Evolutionary conservation across 2,888 invertebrate species (phyloP), one percentile per base, ranked within the genome.

Genomic region (Aleiodes testaceus): DNA sequence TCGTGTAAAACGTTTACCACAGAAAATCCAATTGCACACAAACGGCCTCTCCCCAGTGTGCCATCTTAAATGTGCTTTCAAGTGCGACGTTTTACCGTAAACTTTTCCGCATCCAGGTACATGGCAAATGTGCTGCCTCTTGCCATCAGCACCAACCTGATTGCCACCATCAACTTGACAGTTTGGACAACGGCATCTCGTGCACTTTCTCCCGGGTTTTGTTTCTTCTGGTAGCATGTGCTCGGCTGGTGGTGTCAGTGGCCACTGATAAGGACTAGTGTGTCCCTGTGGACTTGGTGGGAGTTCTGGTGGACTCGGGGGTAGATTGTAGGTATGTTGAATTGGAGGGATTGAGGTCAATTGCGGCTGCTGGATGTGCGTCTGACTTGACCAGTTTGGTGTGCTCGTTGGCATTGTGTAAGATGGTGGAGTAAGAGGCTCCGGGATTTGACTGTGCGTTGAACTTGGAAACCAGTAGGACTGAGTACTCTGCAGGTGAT

Each of bases 41-140:
- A 96, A 97, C 0, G 97, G 97, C 7, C 97, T 89, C 84, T 97
- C 97, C 0, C 97, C 97, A 0, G 95, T 95, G 84, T 98, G 98
- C 97, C 96, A 97, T 64, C 97, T 81, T 2, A 97, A 89, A 86
- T 97, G 97, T 0, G 97, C 97, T 88, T 97, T 97, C 74, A 98
- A 88, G 84, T 98, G 98, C 0, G 97, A 97, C 0, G 97, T 97
- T 88, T 97, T 97, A 12, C 95, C 96, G 87, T 98, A 98, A 14
- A 96, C 93, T 81, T 94, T 93, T 72, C 92, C 92, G 85, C 97
- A 98, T 52, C 95, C 96, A 1, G 94, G 93, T 47, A 95, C 92
- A 87, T 96, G 95, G 82, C 97, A 97, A 53, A 94, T 91, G 86
- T 97, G 97, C 87, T 91, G 94, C 86, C 92, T 94, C 89, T 93